Base-by-base conservation (phyloP, 2,113 vertebrate genomes). In the Eira barbara region DNA sequence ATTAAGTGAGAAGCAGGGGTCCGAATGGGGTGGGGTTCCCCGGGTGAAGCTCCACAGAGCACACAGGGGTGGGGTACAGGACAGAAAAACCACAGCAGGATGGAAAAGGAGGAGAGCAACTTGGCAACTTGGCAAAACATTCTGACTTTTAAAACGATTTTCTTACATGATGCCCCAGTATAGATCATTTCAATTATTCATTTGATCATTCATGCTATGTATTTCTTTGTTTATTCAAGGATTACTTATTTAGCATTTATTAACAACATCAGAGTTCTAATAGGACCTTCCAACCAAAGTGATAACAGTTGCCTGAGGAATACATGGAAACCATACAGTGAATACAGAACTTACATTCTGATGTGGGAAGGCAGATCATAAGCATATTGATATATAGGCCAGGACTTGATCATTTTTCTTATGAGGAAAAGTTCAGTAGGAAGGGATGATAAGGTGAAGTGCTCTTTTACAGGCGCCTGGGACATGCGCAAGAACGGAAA, bases 151-250 rank as follows among this genome's bases (percentile, higher is more conserved):
- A 80, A 69, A 84, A 49, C 25, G 45, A 76, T 79, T 82, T 52
- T 79, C 71, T 69, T 59, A 73, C 2, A 42, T 4, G 25, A 86
- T 15, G 59, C 18, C 39, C 59, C 73, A 67, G 34, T 21, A 55
- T 18, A 80, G 25, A 80, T 47, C 10, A 71, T 39, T 27, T 20
- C 69, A 57, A 45, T 82, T 86, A 73, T 11, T 82, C 36, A 23
- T 89, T 45, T 71, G 82, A 29, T 55, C 69, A 42, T 52, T 86
- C 31, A 25, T 69, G 31, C 27, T 80, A 79, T 79, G 78, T 59
- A 61, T 79, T 79, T 85, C 31, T 73, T 92, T 71, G 7, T n/a
- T 95, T 89, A 61, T 36, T 85, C 31, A 93, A 57, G 18, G 29
- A 47, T 85, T 63, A 91, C 52, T 88, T 61, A 83, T 14, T 59